Percentiles rank a stretch among this genome's conserved stretches.
Evolutionary conservation across 2,797 vertebrate species (phyloP).

Genomic region (Tenualosa ilisha): DNA sequence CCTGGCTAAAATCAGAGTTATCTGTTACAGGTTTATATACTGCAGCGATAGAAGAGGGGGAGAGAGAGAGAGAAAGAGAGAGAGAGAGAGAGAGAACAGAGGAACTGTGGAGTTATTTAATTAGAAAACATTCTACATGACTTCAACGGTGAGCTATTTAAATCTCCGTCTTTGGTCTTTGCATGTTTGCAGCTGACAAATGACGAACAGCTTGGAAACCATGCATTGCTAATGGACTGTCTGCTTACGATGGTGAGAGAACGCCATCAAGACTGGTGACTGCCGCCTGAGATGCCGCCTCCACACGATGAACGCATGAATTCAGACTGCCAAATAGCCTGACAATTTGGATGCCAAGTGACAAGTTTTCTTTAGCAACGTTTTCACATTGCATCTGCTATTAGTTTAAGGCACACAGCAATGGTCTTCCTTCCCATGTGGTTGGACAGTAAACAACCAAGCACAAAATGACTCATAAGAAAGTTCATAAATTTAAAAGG

Average conservation of each 20-base stretch:
- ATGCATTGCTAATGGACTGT: conserved; percentile 20
- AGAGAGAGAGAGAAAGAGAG: background rate
- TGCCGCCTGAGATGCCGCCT: background rate
- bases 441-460: background rate
- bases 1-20: conserved; percentile 26
- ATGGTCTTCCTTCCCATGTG: background rate
- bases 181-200: conserved; percentile 7
- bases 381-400: background rate
- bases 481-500: background rate
- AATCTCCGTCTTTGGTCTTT: background rate
- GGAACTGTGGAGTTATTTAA: background rate
- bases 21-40: background rate
- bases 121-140: background rate
- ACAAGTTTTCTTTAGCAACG: background rate
- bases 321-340: background rate
- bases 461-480: background rate
- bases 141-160: background rate
- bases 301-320: background rate
- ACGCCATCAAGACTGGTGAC: background rate
- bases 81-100: background rate
- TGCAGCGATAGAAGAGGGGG: background rate
- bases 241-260: background rate
- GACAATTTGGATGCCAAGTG: background rate
- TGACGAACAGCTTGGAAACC: background rate
- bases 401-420: background rate